Base-by-base conservation (phyloP, 1,140 invertebrate genomes). In the Zophobas morio region DNA sequence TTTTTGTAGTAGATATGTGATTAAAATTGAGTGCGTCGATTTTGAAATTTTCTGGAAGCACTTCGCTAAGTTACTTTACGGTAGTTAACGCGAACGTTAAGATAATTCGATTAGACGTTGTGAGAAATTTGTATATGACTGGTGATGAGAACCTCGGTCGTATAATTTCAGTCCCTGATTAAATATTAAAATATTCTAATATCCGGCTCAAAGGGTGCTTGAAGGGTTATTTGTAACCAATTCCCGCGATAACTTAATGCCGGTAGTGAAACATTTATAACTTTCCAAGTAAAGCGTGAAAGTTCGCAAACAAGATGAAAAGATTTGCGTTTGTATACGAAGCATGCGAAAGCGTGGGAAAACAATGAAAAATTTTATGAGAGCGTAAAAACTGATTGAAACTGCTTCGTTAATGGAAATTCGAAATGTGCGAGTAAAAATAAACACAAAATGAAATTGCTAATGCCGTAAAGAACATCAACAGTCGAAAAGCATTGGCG, bases 291-390 rank as follows among this genome's bases (percentile, higher is more conserved):
- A 60, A 60, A 56, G 6, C 54, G 6, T 33, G 6, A 63, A 66
- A 39, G 40, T 66, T 66, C 36, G 42, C 20, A 42, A 40, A 37
- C 20, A 66, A 42, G 3, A 51, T 66, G 8, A 66, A 66, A 39
- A 66, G 8, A 42, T 66, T 66, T 66, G 60, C 60, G 60, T 66
- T 66, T 66, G 60, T 66, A 8, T 20, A 2, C 20, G 2, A 42
- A 66, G 49, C 60, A 66, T 66, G 60, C 60, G 60, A 66, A 66
- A 66, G 60, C 60, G 60, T 66, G 60, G 60, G 60, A 66, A 66
- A 66, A 66, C 33, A 66, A 66, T 34, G 5, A 66, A 66, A 66
- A 20, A 36, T 2, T 42, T 36, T 60, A 33, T 0, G 36, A 36
- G 56, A 60, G n/a, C 33, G 5, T 60, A 36, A n/a, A 6, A 60